Evolutionary conservation across 2,888 invertebrate species (phyloP).

Genomic region (Hesperia comma): DNA sequence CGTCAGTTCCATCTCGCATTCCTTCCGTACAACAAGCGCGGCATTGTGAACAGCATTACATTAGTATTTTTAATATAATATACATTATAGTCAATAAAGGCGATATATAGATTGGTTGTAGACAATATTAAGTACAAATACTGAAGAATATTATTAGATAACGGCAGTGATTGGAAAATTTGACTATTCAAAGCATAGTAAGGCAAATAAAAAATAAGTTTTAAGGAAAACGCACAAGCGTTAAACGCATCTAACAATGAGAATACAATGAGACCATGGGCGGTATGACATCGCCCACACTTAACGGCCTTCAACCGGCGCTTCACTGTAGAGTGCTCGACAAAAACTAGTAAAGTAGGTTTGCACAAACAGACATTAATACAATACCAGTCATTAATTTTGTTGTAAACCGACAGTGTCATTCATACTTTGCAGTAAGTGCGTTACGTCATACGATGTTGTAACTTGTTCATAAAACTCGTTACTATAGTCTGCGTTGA

Average conservation of each 20-base stretch:
- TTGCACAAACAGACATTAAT: constrained; percentile 13
- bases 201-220: not conserved
- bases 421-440: not conserved
- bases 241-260: constrained; percentile 17
- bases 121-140: too few relatives aligned
- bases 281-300: constrained; percentile 62
- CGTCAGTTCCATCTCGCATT: constrained; percentile 97
- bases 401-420: constrained; percentile 21
- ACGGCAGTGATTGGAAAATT: constrained; percentile 36
- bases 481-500: too few relatives aligned
- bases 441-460: too few relatives aligned
- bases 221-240: constrained; percentile 25
- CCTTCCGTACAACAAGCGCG: constrained; percentile 85
- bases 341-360: constrained; percentile 40
- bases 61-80: constrained; percentile 62
- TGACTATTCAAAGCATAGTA: constrained; percentile 12
- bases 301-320: constrained; percentile 44
- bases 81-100: constrained; percentile 35
- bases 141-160: constrained; percentile 3
- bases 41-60: constrained; percentile 75
- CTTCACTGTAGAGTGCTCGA: constrained; percentile 52
- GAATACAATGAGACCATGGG: constrained; percentile 53
- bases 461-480: too few relatives aligned
- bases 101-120: constrained; percentile 43
- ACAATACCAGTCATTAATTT: constrained; percentile 9